Percentiles rank a stretch among this genome's conserved stretches.
These are phyloP conservation scores for Danio albolineatus DNA, from an alignment of 2,797 vertebrate species.

Conservation along the genomic window DNA sequence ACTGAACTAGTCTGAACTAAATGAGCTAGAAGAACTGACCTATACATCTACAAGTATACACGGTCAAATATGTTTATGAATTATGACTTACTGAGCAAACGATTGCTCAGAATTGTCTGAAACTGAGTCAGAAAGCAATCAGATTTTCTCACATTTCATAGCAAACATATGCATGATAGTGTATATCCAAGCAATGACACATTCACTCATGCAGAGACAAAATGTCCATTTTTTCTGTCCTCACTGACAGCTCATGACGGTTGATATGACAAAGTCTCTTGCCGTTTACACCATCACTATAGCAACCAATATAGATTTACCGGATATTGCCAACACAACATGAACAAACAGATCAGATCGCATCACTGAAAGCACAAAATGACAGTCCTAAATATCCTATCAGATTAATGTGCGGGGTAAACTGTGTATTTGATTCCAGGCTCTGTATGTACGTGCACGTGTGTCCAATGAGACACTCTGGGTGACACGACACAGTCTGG, in stretches of 20 bases:
- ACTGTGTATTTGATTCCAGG: background rate
- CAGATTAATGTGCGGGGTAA: background rate
- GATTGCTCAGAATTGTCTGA: background rate
- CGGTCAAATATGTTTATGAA: too few species aligned
- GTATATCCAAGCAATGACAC: background rate
- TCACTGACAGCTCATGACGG: background rate
- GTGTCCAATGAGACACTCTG: slow-evolving; percentile 23
- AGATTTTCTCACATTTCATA: background rate
- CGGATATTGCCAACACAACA: slow-evolving; percentile 6
- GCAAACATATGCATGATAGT: background rate
- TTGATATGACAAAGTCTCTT: slow-evolving; percentile 1
- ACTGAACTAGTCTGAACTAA: too few species aligned
- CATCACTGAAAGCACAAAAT: background rate
- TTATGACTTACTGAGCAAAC: too few species aligned
- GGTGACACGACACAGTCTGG: slow-evolving; percentile 33
- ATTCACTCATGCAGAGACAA: background rate
- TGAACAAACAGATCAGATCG: slow-evolving; percentile 1
- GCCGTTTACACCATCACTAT: slow-evolving; percentile 4
- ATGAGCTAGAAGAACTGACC: too few species aligned
- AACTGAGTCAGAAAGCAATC: background rate
- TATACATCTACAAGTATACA: too few species aligned
- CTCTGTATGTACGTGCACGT: slow-evolving; percentile 11
- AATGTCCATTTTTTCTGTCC: background rate
- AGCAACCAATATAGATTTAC: slow-evolving; percentile 27
- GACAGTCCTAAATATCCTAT: slow-evolving; percentile 10